phyloP scores from a whole-genome alignment of 2,888 invertebrate genomes.

The Polylopha cassiicola region DNA sequence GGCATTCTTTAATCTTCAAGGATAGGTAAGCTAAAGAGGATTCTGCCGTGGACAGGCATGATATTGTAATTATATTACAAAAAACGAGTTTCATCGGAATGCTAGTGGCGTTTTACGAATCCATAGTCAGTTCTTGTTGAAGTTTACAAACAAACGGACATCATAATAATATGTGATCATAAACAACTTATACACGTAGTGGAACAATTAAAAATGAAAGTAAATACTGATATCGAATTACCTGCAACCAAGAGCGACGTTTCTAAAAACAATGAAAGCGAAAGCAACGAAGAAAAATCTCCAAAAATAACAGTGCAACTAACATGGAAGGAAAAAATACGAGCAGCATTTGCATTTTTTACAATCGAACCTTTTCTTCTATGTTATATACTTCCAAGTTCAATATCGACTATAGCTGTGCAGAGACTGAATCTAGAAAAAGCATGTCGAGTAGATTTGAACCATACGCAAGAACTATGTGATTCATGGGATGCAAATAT shows the following conservation, averaged over 20 bases:
- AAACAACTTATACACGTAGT: constrained; percentile 2
- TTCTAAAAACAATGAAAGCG: constrained; percentile 24
- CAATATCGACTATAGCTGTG: constrained; percentile 77
- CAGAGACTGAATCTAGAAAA: constrained; percentile 76
- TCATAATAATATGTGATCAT: constrained; percentile 3
- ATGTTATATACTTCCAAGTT: constrained; percentile 79
- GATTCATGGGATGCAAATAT: constrained; percentile 35
- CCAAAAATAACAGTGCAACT: too few relatives aligned
- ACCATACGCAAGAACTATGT: constrained; percentile 69
- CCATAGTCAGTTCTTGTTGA: constrained; percentile 32
- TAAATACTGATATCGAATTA: constrained; percentile 11
- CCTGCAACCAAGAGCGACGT: constrained; percentile 18
- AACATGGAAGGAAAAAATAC: constrained; percentile 30
- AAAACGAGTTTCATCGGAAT: constrained; percentile 34
- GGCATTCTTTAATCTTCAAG: constrained; percentile 25
- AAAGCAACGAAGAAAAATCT: constrained; percentile 3
- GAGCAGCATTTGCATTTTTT: constrained; percentile 47
- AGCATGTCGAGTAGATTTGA: constrained; percentile 72
- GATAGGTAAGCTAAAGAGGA: constrained; percentile 23
- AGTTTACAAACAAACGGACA: constrained; percentile 40
- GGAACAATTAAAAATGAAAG: constrained; percentile 5
- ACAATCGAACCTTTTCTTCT: constrained; percentile 82
- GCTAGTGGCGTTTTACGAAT: constrained; percentile 23
- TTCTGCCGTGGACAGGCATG: background rate
- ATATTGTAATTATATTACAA: constrained; percentile 25